phyloP scores from a whole-genome alignment of 2,888 invertebrate species.

The Gandaritis pyraliata region DNA sequence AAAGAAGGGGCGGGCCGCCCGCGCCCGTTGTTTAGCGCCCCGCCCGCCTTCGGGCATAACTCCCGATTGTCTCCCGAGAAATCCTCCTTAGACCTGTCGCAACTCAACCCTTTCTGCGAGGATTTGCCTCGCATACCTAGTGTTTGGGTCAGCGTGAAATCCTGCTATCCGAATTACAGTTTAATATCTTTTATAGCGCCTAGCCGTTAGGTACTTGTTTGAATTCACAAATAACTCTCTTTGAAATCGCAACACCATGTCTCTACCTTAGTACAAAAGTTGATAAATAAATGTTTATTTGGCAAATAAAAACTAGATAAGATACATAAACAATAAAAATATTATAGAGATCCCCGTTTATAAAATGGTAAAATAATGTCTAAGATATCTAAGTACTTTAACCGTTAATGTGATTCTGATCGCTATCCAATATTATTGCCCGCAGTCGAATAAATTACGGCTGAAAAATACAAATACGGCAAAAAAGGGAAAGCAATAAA shows the following conservation, averaged over 20 bases:
- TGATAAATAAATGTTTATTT: not conserved
- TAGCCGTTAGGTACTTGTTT: conserved; percentile 28
- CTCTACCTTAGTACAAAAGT: not conserved
- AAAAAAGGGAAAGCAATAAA: conserved; percentile 24
- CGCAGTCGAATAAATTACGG: conserved; percentile 64
- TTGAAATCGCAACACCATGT: conserved; percentile 3
- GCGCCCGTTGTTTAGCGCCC: conserved; percentile 84
- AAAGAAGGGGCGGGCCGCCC: conserved; percentile 87
- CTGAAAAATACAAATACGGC: conserved; percentile 27
- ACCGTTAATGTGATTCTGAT: conserved; percentile 81
- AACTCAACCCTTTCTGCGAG: conserved; percentile 79
- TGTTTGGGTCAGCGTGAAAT: conserved; percentile 83
- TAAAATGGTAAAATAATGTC: conserved; percentile 41
- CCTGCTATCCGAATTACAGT: conserved; percentile 69
- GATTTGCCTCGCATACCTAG: conserved; percentile 78
- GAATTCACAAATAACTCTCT: conserved; percentile 18
- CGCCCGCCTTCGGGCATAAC: conserved; percentile 83
- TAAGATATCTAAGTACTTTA: conserved; percentile 43
- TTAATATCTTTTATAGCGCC: conserved; percentile 55
- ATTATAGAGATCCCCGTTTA: conserved; percentile 6
- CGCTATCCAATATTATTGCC: conserved; percentile 72
- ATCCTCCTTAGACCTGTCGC: conserved; percentile 81
- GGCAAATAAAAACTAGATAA: not conserved
- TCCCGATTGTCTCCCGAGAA: conserved; percentile 84
- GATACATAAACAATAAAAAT: conserved; percentile 6